Base-by-base conservation (phyloP, 2,888 invertebrate species). In the Terebella lapidaria region DNA sequence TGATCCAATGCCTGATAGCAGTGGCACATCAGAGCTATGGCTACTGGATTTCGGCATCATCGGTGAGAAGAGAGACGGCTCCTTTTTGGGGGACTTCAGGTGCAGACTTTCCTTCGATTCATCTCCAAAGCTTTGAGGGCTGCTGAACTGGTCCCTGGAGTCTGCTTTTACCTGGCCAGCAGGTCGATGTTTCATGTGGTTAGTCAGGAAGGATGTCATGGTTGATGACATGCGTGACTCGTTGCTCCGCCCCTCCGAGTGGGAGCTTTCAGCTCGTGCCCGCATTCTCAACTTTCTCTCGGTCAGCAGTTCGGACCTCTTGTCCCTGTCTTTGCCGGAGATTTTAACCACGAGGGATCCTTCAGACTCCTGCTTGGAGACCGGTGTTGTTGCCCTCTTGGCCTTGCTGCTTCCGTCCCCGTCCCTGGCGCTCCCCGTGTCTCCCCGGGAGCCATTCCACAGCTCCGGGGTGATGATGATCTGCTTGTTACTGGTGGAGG, bases 391-490 rank as follows among this genome's bases (percentile, higher is more conserved):
- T 35, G 42, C 10, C n/a, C 42, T 35, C 10, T 10, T 15, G n/a
- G 42, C 42, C 10, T n/a, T 15, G n/a, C 42, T 35, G 42, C 10
- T 35, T 35, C 10, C n/a, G 10, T 10, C 10, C 10, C n/a, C 42
- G n/a, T 35, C n/a, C 42, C n/a, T 10, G 10, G 10, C n/a, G 42
- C n/a, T 35, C n/a, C n/a, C n/a, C 10, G 10, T n/a, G 42, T 35
- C 42, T 35, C 10, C 10, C n/a, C 42, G 42, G n/a, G 10, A 5
- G 5, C 5, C 30, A n/a, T 59, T 83, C 94, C 94, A 94, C 2
- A 94, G 83, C 64, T 94, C 94, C 0, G 94, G 94, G 0, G 94
- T 94, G 69, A 94, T 94, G 52, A 92, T 72, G 58, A 81, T 76
- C 55, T 62, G 62, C 20, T 56, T 59, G 3, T 10, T 56, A 5